Conservation (phyloP, 1,140 invertebrate genomes). For the Antheraea pernyi region DNA sequence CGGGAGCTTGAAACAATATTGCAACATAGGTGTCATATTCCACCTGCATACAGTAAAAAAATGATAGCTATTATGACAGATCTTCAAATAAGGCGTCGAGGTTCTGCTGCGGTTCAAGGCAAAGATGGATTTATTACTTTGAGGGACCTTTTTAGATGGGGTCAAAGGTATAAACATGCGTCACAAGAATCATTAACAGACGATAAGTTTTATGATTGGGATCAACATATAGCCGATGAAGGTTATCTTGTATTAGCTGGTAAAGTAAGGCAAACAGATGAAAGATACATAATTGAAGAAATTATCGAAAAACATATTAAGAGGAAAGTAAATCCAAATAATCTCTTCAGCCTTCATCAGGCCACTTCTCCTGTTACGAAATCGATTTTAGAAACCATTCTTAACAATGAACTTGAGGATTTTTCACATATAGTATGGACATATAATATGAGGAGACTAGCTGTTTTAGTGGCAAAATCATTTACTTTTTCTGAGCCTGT, state of each 20-base stretch:
- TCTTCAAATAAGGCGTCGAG: slow-evolving; percentile 90
- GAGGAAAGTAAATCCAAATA: slow-evolving; percentile 85
- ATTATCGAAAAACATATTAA: slow-evolving; percentile 94
- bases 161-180: slow-evolving; percentile 93
- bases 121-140: slow-evolving; percentile 98
- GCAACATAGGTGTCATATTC: slow-evolving; percentile 92
- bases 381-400: slow-evolving; percentile 84
- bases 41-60: slow-evolving; percentile 92
- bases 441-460: slow-evolving; percentile 92
- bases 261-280: slow-evolving; percentile 92
- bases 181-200: slow-evolving; percentile 70
- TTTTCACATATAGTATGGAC: slow-evolving; percentile 97
- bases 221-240: slow-evolving; percentile 98
- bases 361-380: slow-evolving; percentile 89
- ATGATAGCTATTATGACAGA: slow-evolving; percentile 96
- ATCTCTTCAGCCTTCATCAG: slow-evolving; percentile 87
- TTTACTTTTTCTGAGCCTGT: slow-evolving; percentile 96
- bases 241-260: slow-evolving; percentile 97
- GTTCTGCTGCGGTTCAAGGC: slow-evolving; percentile 94
- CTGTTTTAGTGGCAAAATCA: slow-evolving; percentile 94
- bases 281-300: slow-evolving; percentile 86
- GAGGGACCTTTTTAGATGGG: slow-evolving; percentile 98
- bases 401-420: slow-evolving; percentile 75
- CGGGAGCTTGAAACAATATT: slow-evolving; percentile 94
- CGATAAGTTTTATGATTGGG: slow-evolving; percentile 95